phyloP scores from a whole-genome alignment of 2,113 vertebrate genomes.

The Octodon degus region DNA sequence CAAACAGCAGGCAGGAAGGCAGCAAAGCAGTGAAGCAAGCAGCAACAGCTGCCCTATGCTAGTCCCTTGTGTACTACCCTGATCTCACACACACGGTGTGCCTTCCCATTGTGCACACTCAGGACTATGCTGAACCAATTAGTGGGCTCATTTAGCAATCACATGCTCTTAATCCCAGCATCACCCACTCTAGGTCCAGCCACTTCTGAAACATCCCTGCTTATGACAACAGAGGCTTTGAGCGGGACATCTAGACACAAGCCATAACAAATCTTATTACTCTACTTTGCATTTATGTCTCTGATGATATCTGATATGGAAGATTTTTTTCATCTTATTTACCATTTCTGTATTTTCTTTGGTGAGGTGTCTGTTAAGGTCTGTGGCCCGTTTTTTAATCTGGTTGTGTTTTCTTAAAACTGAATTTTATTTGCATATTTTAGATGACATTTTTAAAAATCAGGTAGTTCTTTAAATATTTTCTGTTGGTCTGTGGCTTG shows the following conservation, averaged over 20 bases:
- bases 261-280: not conserved
- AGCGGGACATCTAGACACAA: not conserved
- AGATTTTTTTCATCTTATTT: not conserved
- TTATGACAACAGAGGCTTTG: not conserved
- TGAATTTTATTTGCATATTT: not conserved
- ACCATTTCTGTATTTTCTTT: not conserved
- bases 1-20: too few species aligned
- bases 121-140: not conserved
- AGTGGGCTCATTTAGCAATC: not conserved
- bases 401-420: not conserved
- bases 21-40: not conserved
- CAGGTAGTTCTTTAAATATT: not conserved
- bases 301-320: not conserved
- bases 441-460: not conserved
- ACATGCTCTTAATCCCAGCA: not conserved
- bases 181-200: not conserved
- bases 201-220: not conserved
- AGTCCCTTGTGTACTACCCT: not conserved
- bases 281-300: not conserved
- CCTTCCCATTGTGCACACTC: not conserved
- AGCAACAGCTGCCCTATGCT: not conserved
- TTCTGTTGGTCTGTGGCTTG: not conserved
- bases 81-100: not conserved
- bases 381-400: not conserved
- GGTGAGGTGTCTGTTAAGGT: not conserved